phyloP scores from a whole-genome alignment of 2,888 invertebrate species.

The Habrosyne pyritoides region DNA sequence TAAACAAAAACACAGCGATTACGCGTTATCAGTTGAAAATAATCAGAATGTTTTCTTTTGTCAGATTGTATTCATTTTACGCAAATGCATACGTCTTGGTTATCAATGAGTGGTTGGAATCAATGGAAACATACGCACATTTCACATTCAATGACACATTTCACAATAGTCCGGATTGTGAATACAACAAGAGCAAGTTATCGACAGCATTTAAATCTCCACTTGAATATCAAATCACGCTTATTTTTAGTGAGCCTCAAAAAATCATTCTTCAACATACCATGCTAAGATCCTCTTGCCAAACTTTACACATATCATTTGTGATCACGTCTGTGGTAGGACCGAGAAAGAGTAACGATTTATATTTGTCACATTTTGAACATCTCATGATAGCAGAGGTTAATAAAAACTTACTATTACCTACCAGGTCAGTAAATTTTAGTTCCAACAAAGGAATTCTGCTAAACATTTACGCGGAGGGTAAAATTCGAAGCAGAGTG shows the following conservation, averaged over 20 bases:
- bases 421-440: constrained; percentile 7
- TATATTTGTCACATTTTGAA: no score
- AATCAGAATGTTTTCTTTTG: neutral
- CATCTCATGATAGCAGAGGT: neutral
- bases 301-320: no score
- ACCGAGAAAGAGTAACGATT: no score
- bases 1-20: neutral
- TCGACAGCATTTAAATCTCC: neutral
- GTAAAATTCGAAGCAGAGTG: constrained; percentile 42
- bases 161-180: neutral
- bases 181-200: neutral
- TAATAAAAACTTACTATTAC: neutral
- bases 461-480: constrained; percentile 16
- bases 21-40: neutral
- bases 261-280: neutral
- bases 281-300: no score
- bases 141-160: neutral
- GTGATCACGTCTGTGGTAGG: no score
- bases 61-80: neutral
- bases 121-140: constrained; percentile 1
- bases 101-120: neutral
- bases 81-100: constrained; percentile 1
- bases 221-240: neutral
- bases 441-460: constrained; percentile 8
- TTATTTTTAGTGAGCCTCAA: neutral